Evolutionary conservation across 2,797 vertebrate genomes (phyloP).

Genomic region (Eutrigla gurnardus): DNA sequence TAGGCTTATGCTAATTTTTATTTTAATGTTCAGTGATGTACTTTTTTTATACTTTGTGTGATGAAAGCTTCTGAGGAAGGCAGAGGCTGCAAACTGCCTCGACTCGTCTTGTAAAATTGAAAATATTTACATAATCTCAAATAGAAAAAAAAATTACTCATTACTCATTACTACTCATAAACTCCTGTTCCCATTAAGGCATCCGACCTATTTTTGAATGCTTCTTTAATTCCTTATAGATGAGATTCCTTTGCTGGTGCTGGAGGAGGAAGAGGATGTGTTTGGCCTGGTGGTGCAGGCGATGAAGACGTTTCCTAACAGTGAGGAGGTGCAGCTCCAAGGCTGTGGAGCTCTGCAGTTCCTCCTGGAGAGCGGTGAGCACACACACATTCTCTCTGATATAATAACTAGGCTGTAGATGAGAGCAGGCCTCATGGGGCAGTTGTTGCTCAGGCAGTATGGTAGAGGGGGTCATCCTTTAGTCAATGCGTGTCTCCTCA

Average conservation of each 20-base stretch:
- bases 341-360: slow-evolving; percentile 88
- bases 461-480: too few relatives aligned
- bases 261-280: slow-evolving; percentile 90
- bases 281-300: slow-evolving; percentile 90
- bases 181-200: background rate
- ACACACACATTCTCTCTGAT: background rate
- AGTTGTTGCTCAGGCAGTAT: too few relatives aligned
- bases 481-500: too few relatives aligned
- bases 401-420: too few relatives aligned
- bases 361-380: slow-evolving; percentile 91
- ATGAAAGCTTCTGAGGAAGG: background rate
- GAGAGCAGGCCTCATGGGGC: too few relatives aligned
- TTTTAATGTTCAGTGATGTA: background rate
- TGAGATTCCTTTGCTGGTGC: slow-evolving; percentile 80
- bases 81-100: background rate
- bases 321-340: slow-evolving; percentile 90
- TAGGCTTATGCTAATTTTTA: background rate
- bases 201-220: background rate
- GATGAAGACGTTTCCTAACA: slow-evolving; percentile 88
- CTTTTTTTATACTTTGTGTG: background rate
- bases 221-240: slow-evolving; percentile 71
- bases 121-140: background rate
- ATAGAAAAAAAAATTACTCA: background rate
- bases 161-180: background rate
- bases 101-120: background rate